A percentile compares a stretch with the other conserved stretches of the same genome.
Conservation (phyloP, 2,113 vertebrate genomes). For the Copsychus sechellarum region DNA sequence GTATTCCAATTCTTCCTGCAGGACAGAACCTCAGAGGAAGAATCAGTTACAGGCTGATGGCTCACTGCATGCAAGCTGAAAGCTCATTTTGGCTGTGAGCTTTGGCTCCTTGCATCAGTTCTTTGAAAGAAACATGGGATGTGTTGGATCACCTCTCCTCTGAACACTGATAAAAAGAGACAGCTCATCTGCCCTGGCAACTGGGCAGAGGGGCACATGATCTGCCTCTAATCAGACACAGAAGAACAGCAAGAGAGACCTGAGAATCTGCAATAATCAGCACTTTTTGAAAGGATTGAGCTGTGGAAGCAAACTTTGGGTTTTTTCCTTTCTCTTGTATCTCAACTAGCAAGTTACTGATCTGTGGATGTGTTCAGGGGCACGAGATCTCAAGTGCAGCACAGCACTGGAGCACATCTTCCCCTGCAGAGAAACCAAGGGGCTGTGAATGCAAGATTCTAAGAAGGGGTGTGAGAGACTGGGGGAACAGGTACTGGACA, state of each 20-base stretch:
- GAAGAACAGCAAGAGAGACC: not conserved
- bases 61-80: not conserved
- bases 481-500: too few species aligned
- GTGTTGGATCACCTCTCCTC: not conserved
- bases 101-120: accelerated
- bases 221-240: not conserved
- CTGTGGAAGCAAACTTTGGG: not conserved
- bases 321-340: not conserved
- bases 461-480: not conserved
- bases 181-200: not conserved
- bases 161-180: not conserved
- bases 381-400: not conserved
- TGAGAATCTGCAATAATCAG: not conserved
- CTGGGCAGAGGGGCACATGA: not conserved
- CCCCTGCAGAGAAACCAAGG: not conserved
- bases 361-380: not conserved
- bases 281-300: not conserved
- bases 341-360: not conserved
- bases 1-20: not conserved
- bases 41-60: not conserved
- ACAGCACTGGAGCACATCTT: not conserved
- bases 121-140: not conserved
- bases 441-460: not conserved
- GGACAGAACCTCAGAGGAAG: not conserved
- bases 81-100: not conserved